phyloP scores from a whole-genome alignment of 2,113 vertebrate genomes.

The Tragelaphus buxtoni region DNA sequence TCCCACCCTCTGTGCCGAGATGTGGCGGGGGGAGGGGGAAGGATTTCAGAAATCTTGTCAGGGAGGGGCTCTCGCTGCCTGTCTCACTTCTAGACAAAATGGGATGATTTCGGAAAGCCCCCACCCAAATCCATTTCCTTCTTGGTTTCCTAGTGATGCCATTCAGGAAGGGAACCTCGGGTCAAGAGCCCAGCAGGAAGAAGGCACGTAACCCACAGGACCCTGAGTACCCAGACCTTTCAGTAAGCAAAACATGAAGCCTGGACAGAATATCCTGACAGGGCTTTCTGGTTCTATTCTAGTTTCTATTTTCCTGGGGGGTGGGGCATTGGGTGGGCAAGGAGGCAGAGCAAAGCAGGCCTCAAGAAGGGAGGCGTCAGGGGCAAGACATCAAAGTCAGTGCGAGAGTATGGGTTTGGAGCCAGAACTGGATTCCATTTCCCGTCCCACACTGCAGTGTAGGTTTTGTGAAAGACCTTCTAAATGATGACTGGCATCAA shows the following conservation, averaged over 20 bases:
- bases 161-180: slow-evolving; percentile 47
- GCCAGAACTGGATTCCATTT: background rate
- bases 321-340: rapidly evolving
- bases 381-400: background rate
- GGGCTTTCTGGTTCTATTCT: background rate
- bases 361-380: background rate
- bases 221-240: background rate
- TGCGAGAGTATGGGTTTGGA: background rate
- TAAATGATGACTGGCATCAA: background rate
- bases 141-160: slow-evolving; percentile 39
- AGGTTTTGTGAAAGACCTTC: background rate
- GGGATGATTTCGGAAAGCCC: slow-evolving; percentile 22
- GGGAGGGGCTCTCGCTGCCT: background rate
- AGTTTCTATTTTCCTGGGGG: background rate
- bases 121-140: slow-evolving; percentile 54
- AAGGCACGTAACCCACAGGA: background rate
- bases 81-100: slow-evolving; percentile 29
- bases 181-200: slow-evolving; percentile 22
- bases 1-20: background rate
- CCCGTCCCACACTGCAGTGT: background rate
- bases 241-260: background rate
- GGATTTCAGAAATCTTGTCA: background rate
- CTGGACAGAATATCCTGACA: background rate
- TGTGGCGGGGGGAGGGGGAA: background rate
- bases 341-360: background rate